These are phyloP conservation scores for Vombatus ursinus DNA, from an alignment of 2,113 vertebrate genomes.

Conservation along the genomic window DNA sequence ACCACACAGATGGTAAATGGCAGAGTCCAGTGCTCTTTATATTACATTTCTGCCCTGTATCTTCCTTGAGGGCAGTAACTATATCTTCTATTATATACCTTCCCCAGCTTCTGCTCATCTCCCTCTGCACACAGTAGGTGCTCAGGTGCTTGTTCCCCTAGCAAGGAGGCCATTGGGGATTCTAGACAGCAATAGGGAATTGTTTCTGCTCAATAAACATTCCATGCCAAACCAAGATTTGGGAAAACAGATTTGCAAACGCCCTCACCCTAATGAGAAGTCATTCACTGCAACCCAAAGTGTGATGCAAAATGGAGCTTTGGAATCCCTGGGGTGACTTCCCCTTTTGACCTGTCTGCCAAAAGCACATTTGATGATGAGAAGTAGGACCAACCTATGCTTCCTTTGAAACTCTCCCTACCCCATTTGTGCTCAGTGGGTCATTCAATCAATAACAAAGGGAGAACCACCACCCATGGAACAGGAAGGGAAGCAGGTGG, in stretches of 20 bases:
- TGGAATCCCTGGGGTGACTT: neutral
- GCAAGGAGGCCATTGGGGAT: neutral
- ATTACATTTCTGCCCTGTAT: neutral
- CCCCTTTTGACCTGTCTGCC: neutral
- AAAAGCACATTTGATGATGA: neutral
- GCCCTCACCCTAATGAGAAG: neutral
- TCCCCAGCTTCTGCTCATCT: neutral
- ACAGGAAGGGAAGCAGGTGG: neutral
- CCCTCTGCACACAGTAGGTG: neutral
- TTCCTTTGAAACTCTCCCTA: neutral
- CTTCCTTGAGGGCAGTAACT: neutral
- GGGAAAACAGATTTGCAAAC: neutral
- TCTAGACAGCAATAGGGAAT: neutral
- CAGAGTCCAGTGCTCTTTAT: neutral
- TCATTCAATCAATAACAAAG: neutral
- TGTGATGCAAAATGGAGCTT: neutral
- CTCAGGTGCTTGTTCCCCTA: neutral
- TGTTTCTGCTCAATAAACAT: neutral
- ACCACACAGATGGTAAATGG: neutral
- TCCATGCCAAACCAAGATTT: neutral
- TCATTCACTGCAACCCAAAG: neutral
- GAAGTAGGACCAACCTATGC: neutral
- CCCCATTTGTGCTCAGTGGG: neutral
- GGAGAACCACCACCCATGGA: neutral
- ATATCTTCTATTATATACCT: neutral